Base-by-base conservation (phyloP, 2,797 vertebrate species). In the Parauchenoglanis punctatus region DNA sequence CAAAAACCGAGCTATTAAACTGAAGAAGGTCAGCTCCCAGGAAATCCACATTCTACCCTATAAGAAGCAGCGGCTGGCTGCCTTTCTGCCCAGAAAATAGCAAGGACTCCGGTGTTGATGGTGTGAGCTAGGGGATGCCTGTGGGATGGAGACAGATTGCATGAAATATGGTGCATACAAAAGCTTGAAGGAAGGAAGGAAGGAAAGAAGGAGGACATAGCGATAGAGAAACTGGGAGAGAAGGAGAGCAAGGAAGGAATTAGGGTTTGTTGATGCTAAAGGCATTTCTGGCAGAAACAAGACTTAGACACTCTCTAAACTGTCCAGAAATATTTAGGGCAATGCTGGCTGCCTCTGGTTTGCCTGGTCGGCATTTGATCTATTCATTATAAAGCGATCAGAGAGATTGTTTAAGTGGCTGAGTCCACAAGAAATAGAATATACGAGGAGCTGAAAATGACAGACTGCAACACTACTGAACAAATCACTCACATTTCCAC, bases 21-120 rank as follows among this genome's bases (percentile, higher is more conserved):
- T 99, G 96, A 99, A 99, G 97, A 99, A 99, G 97, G 96, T 99
- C 94, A 98, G 97, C 95, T 98, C 98, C 20, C 98, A 99, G 87
- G 98, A 99, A 95, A 99, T 99, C 93, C 98, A 99, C 89, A 98
- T 99, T 93, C 97, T 99, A 88, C 98, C 98, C 58, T 97, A 99
- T 92, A 99, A 99, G 96, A 99, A 99, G 95, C 98, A 99, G 94
- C 96, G 98, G 91, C 96, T 99, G 0, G 96, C 98, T 75, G 97
- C 98, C 72, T 97, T 99, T 95, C 97, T 99, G 87, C 98, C 98
- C 92, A 97, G 97, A 94, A 99, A 99, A 96, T 99, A 95, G 97
- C 93, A 92, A 91, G 1, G 82, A 70, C 13, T 83, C n/a, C 10
- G 75, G 84, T 89, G 44, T 31, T 81, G 68, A 59, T 44, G 12